Base-by-base conservation (phyloP, 1,140 invertebrate genomes). In the Drosophila aff. region DNA sequence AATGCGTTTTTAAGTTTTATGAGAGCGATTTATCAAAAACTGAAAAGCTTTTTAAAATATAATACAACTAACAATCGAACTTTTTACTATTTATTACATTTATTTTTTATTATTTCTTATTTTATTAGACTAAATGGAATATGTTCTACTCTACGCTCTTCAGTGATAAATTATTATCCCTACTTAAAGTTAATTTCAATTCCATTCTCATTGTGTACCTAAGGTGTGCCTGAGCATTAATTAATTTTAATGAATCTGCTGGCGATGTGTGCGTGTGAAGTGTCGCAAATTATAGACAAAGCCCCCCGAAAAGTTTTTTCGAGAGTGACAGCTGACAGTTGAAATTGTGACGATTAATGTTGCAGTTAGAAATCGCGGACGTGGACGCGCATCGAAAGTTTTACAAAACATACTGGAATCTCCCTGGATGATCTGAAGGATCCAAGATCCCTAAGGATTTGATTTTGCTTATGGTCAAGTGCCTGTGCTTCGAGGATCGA, bases 191-290 rank as follows among this genome's bases (percentile, higher is more conserved):
- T 46, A 15, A 1, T 46, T 46, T 40, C 2, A 43, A 28, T 0
- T 36, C 18, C 31, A 44, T 69, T 50, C 13, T 21, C 9, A 21
- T 21, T 47, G 63, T 47, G 58, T 55, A 43, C 9, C 5, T 16
- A 36, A 75, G 65, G 78, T 89, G 81, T 89, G 85, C 57, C 76
- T 75, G 69, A 68, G 85, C 85, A 89, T 90, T 90, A 89, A 89
- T 89, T 89, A 90, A 85, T 79, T 90, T 90, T 90, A 89, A 90
- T 89, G 81, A 89, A 89, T 66, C 77, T 73, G 81, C 84, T 84
- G 82, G 68, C 67, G 71, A 57, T 80, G 55, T 80, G 55, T 67
- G 76, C 75, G 84, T 89, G 81, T 79, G 66, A 82, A 79, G 75
- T 85, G 75, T 83, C 71, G 74, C 84, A 80, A 80, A 80, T 89